Percentiles rank a stretch among this genome's conserved stretches.
These are phyloP conservation scores for Stenolophus ochropezus DNA, from an alignment of 2,888 invertebrate genomes.

Conservation along the genomic window DNA sequence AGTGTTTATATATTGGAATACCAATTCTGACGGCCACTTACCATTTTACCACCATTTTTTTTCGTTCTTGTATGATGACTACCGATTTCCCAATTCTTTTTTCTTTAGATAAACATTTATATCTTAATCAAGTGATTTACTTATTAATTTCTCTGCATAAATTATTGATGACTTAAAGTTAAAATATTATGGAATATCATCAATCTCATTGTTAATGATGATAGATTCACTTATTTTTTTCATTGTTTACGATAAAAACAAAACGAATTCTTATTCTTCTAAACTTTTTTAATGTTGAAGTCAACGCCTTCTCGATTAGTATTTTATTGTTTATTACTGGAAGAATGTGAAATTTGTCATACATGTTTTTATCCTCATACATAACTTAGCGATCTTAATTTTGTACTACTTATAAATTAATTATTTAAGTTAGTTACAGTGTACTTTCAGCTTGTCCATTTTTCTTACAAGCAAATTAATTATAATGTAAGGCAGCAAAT, in stretches of 20 bases:
- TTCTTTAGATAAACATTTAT: too few species aligned
- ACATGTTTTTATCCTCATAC: slow-evolving; percentile 1
- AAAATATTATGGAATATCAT: too few species aligned
- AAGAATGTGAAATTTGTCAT: not conserved
- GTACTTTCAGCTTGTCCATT: not conserved
- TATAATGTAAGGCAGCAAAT: not conserved
- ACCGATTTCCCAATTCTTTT: too few species aligned
- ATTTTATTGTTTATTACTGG: not conserved
- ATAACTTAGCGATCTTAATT: not conserved
- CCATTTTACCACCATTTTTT: too few species aligned
- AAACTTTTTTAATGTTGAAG: not conserved
- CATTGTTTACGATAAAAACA: not conserved
- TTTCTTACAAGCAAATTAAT: not conserved
- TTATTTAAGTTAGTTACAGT: slow-evolving; percentile 1
- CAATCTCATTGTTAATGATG: too few species aligned
- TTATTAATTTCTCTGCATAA: too few species aligned
- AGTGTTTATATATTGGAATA: too few species aligned
- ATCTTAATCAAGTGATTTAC: too few species aligned
- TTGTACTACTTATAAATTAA: slow-evolving; percentile 7
- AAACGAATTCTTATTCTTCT: not conserved
- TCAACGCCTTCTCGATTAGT: not conserved
- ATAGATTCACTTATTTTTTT: not conserved
- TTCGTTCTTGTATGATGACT: too few species aligned
- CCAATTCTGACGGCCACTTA: too few species aligned
- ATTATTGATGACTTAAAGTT: too few species aligned